Base-by-base conservation (phyloP, 2,113 vertebrate species). In the Gadus chalcogrammus region DNA sequence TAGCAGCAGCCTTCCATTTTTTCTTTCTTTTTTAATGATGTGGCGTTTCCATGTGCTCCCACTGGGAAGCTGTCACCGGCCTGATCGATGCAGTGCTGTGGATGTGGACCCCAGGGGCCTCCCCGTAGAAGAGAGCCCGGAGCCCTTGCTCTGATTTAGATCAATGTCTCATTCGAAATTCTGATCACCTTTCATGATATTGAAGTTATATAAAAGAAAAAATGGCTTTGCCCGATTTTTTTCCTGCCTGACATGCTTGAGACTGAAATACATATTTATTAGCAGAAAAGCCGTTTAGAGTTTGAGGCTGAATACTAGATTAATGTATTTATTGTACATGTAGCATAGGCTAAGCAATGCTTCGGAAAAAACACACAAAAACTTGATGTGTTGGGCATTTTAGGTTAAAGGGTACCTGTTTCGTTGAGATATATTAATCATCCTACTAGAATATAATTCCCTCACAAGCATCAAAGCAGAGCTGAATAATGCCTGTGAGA, bases 131-230 rank as follows among this genome's bases (percentile, higher is more conserved):
- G 42, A 13, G 12, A 9, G 42, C 42, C 12, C 12, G 42, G 42
- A 48, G 42, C 42, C 81, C 87, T n/a, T 80, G 90, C 61, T 70
- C 3, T 88, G 22, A 74, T 91, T 84, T 76, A 74, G 85, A 91
- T 95, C 91, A 92, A 92, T 94, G 92, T 91, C 92, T 93, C 91
- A 94, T 95, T 93, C 91, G 84, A 91, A 92, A 92, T 93, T 92
- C 91, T 85, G 91, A 90, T 82, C 88, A 87, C 92, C 93, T 90
- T 90, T 88, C 88, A 89, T 86, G 22, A 87, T 84, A 89, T 88
- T 87, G 84, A 85, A 91, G 91, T 85, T 82, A 11, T 59, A 15
- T 58, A 7, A 17, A n/a, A 59, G n/a, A n/a, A n/a, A 59, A 59
- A 59, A 59, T 6, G 4, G 15, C 2, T 8, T 35, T 4, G 31